A percentile compares a stretch with the other conserved stretches of the same genome.
Evolutionary conservation across 1,140 invertebrate species (phyloP).

Genomic region (Lithobius niger): DNA sequence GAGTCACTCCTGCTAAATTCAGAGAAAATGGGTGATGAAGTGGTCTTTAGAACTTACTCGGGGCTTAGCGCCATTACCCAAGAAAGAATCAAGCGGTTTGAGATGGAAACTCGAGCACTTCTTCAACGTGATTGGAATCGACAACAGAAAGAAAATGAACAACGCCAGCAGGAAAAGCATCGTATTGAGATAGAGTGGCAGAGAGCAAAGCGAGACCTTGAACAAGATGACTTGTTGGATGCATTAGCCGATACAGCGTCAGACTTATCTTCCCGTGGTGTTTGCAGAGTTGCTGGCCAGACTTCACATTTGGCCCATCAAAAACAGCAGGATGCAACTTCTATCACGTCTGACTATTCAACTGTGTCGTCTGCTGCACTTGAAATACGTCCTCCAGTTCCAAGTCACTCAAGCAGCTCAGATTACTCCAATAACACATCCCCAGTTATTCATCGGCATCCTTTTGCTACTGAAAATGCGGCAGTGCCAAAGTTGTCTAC

Average conservation of each 20-base stretch:
- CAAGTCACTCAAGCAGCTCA: not conserved
- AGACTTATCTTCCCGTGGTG: constrained; percentile 5
- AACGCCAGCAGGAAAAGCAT: constrained; percentile 38
- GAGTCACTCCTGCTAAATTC: no score
- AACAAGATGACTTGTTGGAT: constrained; percentile 45
- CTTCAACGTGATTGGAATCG: constrained; percentile 38
- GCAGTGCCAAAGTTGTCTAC: not conserved
- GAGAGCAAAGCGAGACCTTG: constrained; percentile 46
- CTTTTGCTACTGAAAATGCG: not conserved
- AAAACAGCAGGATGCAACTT: not conserved
- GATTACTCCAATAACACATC: not conserved
- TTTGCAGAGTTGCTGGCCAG: not conserved
- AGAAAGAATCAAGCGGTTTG: constrained; percentile 50
- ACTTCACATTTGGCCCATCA: not conserved
- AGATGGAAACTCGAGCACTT: constrained; percentile 54
- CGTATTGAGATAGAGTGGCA: constrained; percentile 45
- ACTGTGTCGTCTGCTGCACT: constrained; percentile 14
- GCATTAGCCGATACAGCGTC: constrained; percentile 38
- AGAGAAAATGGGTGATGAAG: constrained; percentile 30
- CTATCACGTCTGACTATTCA: constrained; percentile 14
- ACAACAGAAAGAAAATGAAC: constrained; percentile 31
- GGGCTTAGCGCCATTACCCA: constrained; percentile 44
- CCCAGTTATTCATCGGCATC: not conserved
- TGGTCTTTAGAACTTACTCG: constrained; percentile 41
- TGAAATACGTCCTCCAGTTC: constrained; percentile 8